phyloP scores from a whole-genome alignment of 2,888 invertebrate genomes.

The Chloroclystis v-ata region DNA sequence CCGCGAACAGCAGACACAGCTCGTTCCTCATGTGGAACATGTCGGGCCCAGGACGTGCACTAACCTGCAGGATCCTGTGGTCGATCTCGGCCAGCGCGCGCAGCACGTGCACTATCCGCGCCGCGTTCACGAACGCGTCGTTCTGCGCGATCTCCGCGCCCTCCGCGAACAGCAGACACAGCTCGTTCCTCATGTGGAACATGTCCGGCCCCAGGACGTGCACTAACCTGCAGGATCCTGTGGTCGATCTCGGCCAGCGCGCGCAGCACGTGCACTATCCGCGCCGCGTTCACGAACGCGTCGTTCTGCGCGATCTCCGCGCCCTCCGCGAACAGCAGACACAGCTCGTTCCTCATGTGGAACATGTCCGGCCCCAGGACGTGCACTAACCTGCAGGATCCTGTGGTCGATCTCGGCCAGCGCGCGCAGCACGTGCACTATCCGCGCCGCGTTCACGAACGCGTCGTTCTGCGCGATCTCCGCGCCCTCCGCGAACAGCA shows the following conservation, averaged over 20 bases:
- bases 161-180: conserved; percentile 78
- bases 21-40: conserved; percentile 63
- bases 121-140: conserved; percentile 83
- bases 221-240: conserved; percentile 59
- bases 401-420: conserved; percentile 88
- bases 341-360: conserved; percentile 64
- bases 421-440: conserved; percentile 83
- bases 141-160: conserved; percentile 77
- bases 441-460: conserved; percentile 82
- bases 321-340: conserved; percentile 79
- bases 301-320: conserved; percentile 77
- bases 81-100: conserved; percentile 88
- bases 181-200: conserved; percentile 61
- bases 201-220: conserved; percentile 81
- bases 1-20: conserved; percentile 76
- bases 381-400: conserved; percentile 89
- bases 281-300: conserved; percentile 82
- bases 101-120: conserved; percentile 83
- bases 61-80: conserved; percentile 89
- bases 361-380: conserved; percentile 80
- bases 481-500: conserved; percentile 79
- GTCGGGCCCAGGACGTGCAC: no score
- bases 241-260: conserved; percentile 86
- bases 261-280: conserved; percentile 83
- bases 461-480: conserved; percentile 79